These are phyloP conservation scores for Antennarius striatus DNA, from an alignment of 2,113 vertebrate species.

Conservation along the genomic window DNA sequence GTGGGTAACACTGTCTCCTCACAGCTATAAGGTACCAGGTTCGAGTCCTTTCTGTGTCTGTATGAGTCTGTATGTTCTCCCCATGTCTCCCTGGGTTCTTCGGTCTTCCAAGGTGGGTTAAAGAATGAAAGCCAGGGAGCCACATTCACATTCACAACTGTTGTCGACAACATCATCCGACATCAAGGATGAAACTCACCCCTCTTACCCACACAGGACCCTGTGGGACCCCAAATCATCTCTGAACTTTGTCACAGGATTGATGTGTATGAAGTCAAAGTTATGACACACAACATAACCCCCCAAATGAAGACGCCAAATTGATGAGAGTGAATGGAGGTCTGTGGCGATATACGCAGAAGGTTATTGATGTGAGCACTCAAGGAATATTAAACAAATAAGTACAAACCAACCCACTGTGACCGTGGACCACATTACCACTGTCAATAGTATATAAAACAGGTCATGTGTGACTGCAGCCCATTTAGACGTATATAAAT, in stretches of 20 bases:
- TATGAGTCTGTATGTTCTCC: no score
- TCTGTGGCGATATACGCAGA: constrained; percentile 13
- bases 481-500: constrained; percentile 41
- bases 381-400: constrained; percentile 21
- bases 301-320: background rate
- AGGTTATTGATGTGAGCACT: constrained; percentile 22
- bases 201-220: background rate
- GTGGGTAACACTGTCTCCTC: no score
- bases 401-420: constrained; percentile 20
- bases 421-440: constrained; percentile 37
- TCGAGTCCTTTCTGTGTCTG: no score
- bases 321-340: constrained; percentile 21
- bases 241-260: background rate
- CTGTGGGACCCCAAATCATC: no score
- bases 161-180: background rate
- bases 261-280: constrained; percentile 1
- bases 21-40: no score
- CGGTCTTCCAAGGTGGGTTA: no score
- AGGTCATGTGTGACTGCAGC: constrained; percentile 21
- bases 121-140: no score
- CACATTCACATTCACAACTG: no score
- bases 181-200: background rate
- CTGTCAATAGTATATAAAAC: constrained; percentile 34
- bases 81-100: no score
- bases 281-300: background rate